These are phyloP conservation scores for Zaprionus kolodkinae DNA, from an alignment of 1,140 invertebrate genomes.

Conservation along the genomic window DNA sequence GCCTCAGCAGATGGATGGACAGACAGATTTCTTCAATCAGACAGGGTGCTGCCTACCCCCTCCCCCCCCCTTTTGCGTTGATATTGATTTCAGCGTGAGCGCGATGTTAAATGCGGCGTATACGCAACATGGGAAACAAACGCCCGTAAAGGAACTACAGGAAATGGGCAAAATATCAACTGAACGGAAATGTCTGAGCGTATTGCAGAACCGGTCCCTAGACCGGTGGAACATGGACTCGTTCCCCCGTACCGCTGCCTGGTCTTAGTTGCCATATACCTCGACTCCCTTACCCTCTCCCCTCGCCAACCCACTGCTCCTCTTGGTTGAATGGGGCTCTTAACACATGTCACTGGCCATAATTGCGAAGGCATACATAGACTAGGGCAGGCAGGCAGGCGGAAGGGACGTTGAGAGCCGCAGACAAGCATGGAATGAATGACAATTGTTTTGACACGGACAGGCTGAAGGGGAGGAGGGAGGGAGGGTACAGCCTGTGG, in stretches of 20 bases:
- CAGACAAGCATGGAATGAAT: slow-evolving; percentile 58
- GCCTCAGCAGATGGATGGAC: slow-evolving; percentile 30
- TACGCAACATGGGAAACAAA: slow-evolving; percentile 38
- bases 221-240: background rate
- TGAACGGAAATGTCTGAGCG: slow-evolving; percentile 64
- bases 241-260: too few relatives aligned
- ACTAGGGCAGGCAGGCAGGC: background rate
- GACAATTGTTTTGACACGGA: slow-evolving; percentile 77
- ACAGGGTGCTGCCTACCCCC: background rate
- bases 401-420: slow-evolving; percentile 6
- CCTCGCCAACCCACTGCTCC: background rate
- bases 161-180: slow-evolving; percentile 72
- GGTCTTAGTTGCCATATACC: background rate
- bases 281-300: too few relatives aligned
- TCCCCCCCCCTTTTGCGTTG: background rate
- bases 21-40: slow-evolving; percentile 2
- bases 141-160: slow-evolving; percentile 50
- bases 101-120: slow-evolving; percentile 44
- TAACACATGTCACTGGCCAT: slow-evolving; percentile 73
- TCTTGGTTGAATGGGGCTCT: slow-evolving; percentile 26
- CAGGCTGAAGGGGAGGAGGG: slow-evolving; percentile 9
- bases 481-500: background rate
- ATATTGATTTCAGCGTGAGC: slow-evolving; percentile 66
- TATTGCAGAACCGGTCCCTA: slow-evolving; percentile 22
- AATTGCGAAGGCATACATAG: slow-evolving; percentile 57